Percentiles rank a stretch among this genome's conserved stretches.
Evolutionary conservation across 2,113 vertebrate species (phyloP).

Genomic region (Elanoides forficatus): DNA sequence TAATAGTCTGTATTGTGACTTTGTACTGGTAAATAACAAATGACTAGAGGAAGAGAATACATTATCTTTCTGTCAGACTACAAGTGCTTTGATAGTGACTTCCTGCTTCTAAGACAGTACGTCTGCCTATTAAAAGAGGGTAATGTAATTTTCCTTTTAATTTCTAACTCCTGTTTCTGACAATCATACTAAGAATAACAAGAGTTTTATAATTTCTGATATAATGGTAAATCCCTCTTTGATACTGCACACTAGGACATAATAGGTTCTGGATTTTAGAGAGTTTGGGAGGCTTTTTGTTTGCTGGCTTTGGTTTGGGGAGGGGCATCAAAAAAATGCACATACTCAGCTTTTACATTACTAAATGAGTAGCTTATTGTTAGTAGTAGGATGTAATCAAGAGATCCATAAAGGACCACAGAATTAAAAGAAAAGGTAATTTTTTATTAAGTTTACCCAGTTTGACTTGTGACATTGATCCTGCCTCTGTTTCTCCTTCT

Average conservation of each 20-base stretch:
- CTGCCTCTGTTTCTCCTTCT: neutral
- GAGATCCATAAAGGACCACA: neutral
- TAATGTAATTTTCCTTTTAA: neutral
- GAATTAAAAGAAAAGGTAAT: neutral
- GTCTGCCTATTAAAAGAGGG: neutral
- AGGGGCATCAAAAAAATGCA: neutral
- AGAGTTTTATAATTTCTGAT: neutral
- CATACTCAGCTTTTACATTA: neutral
- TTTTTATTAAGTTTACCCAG: neutral
- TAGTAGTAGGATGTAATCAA: neutral
- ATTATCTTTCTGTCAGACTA: constrained; percentile 11
- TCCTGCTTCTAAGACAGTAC: neutral
- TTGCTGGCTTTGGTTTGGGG: neutral
- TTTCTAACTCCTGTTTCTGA: neutral
- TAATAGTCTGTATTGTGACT: neutral
- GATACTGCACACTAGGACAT: neutral
- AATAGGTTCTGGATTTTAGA: neutral
- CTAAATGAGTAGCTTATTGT: neutral
- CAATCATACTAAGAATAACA: neutral
- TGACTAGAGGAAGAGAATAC: neutral
- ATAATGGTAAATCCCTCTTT: neutral
- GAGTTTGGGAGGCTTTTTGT: neutral
- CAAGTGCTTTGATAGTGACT: neutral
- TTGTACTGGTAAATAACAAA: neutral
- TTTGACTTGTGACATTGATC: neutral